These are phyloP conservation scores for Tetrapedia diversipes DNA, from an alignment of 2,888 invertebrate species.

Conservation along the genomic window DNA sequence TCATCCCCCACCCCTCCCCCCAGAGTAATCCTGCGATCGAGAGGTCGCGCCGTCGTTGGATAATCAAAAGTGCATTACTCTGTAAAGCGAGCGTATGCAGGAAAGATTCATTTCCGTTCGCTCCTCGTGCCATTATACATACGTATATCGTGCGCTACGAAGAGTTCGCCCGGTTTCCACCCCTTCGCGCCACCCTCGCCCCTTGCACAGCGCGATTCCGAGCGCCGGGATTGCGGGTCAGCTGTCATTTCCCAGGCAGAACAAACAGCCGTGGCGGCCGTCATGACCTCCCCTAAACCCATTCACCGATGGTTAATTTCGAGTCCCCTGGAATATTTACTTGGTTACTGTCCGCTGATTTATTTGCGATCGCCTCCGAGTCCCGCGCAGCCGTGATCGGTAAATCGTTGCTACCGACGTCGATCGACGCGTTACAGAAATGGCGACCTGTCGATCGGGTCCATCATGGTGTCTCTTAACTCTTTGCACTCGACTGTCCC, in stretches of 20 bases:
- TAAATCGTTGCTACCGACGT: conserved; percentile 53
- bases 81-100: conserved; percentile 48
- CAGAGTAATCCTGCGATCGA: conserved; percentile 37
- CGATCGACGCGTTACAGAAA: conserved; percentile 10
- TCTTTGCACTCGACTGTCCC: no score
- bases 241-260: conserved; percentile 74
- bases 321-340: conserved; percentile 65
- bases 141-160: conserved; percentile 47
- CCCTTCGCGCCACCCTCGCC: not conserved
- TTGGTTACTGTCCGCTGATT: conserved; percentile 67
- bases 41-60: conserved; percentile 34
- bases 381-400: conserved; percentile 17
- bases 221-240: conserved; percentile 73
- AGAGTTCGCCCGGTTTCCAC: conserved; percentile 7
- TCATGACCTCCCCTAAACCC: conserved; percentile 70
- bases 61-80: conserved; percentile 63
- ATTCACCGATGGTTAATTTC: conserved; percentile 68
- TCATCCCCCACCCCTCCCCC: not conserved
- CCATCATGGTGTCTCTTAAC: no score
- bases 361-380: conserved; percentile 58
- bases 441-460: no score
- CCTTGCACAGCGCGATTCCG: conserved; percentile 54
- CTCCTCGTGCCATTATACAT: conserved; percentile 50
- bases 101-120: conserved; percentile 59
- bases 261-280: conserved; percentile 70